phyloP scores from a whole-genome alignment of 2,888 invertebrate species.

The Drosophila nigricruria region DNA sequence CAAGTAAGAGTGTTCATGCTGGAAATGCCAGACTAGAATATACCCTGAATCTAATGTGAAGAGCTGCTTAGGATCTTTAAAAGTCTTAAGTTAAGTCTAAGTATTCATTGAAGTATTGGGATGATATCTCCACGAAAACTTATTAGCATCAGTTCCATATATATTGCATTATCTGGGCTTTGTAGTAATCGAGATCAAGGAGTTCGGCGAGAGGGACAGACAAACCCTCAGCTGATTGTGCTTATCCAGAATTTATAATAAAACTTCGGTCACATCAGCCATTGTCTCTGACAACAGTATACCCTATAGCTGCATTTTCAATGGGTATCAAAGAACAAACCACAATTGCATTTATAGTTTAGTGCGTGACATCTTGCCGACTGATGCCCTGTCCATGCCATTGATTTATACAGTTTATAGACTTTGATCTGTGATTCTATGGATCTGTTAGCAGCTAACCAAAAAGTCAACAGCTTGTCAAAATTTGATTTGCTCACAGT shows the following conservation, averaged over 20 bases:
- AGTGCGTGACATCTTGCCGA: constrained; percentile 74
- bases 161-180: too few relatives aligned
- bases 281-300: background rate
- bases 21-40: background rate
- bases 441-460: constrained; percentile 3
- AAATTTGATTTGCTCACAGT: constrained; percentile 74
- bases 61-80: background rate
- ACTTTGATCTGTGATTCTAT: constrained; percentile 13
- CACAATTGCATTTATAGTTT: constrained; percentile 74
- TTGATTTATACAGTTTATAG: constrained; percentile 60
- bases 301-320: background rate
- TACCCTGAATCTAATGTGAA: background rate
- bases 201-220: background rate
- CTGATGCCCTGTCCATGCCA: constrained; percentile 40
- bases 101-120: background rate
- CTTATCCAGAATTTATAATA: background rate
- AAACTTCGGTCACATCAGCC: background rate
- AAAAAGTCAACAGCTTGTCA: constrained; percentile 71
- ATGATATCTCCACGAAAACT: too few relatives aligned
- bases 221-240: background rate
- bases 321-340: constrained; percentile 5
- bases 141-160: too few relatives aligned
- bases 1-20: background rate
- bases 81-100: background rate
- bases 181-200: too few relatives aligned